Base-by-base conservation (phyloP, 1,140 invertebrate genomes). In the Triops longicaudatus region DNA sequence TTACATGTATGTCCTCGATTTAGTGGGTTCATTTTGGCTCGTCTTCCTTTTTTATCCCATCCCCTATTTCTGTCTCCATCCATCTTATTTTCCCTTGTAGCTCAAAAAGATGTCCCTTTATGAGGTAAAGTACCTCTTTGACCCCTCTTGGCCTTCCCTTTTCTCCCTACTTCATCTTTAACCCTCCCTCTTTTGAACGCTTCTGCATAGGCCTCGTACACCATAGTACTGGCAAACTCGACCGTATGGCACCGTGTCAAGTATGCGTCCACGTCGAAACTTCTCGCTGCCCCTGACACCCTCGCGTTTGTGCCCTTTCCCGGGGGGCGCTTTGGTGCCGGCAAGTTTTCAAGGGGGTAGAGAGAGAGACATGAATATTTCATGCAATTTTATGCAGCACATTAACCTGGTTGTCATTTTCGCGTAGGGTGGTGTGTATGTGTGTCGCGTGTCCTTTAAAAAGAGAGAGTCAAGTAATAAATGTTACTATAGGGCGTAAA, bases 381-480 rank as follows among this genome's bases (percentile, higher is more conserved):
- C 74, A 75, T 75, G 74, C 74, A 75, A 75, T 75, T 75, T 63
- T 63, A 63, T 75, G 74, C 41, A 75, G 42, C 63, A 50, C 74
- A 75, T 75, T 75, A 75, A 63, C 74, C 43, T 50, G 63, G 31
- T 75, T 75, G 74, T 75, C 74, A 75, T 75, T 75, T 75, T 63
- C 74, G 74, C 74, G 43, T 26, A 12, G 28, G 14, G 28, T 75
- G 63, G 43, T 75, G 63, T 63, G 43, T 28, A 41, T 44, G 74
- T 26, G 22, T 42, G 74, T 63, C 74, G 28, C 63, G 63, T 75
- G 74, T 31, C 43, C 37, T 42, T 7, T 27, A 75, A 63, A 63
- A 63, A 17, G 6, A 17, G 17, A 17, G 17, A 0, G 10, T 6
- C 10, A 63, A 17, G 50, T 22, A 63, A 63, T n/a, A 17, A 17